Conservation (phyloP, 2,888 invertebrate species). For the Sylvicola fuscatus region DNA sequence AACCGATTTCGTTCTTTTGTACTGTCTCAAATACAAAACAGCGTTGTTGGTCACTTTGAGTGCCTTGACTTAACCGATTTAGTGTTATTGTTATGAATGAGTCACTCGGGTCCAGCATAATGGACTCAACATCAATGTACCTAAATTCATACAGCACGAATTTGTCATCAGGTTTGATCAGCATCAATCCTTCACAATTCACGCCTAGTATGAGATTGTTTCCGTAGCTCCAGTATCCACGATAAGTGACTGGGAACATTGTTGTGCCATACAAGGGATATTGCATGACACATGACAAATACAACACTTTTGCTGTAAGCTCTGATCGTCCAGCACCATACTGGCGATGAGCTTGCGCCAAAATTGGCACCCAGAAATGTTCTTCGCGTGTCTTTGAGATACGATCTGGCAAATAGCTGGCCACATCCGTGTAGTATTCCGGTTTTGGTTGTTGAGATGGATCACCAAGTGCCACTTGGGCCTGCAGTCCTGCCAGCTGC, state of each 20-base stretch:
- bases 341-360: conserved; percentile 73
- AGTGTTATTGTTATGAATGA: conserved; percentile 79
- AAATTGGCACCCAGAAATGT: conserved; percentile 72
- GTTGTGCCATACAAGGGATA: conserved; percentile 83
- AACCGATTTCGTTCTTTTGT: conserved; percentile 81
- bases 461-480: conserved; percentile 85
- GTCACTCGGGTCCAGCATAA: conserved; percentile 80
- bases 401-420: conserved; percentile 69
- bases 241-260: conserved; percentile 72
- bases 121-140: conserved; percentile 76
- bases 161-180: conserved; percentile 83
- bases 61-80: conserved; percentile 33
- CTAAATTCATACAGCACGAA: conserved; percentile 78
- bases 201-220: conserved; percentile 57
- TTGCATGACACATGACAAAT: conserved; percentile 90
- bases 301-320: conserved; percentile 79
- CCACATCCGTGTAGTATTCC: conserved; percentile 79
- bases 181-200: conserved; percentile 74
- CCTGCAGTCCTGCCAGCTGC: conserved; percentile 83
- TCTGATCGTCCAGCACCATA: conserved; percentile 86
- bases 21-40: conserved; percentile 85
- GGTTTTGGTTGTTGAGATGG: conserved; percentile 48
- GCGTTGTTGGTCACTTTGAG: conserved; percentile 32
- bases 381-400: conserved; percentile 57
- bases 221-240: conserved; percentile 83